Conservation (phyloP, 1,140 invertebrate species). For the Archivesica marissinica region DNA sequence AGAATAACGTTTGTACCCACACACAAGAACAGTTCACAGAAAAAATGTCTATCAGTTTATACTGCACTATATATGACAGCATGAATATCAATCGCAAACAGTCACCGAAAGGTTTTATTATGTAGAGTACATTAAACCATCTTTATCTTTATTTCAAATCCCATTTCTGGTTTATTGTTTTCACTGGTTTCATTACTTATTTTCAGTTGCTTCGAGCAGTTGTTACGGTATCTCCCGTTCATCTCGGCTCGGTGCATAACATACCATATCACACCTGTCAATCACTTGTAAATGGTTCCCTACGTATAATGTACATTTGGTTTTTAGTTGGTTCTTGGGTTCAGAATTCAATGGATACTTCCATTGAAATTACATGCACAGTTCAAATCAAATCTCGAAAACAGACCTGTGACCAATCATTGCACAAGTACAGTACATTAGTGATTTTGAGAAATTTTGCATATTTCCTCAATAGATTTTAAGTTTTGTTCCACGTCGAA, state of each 20-base stretch:
- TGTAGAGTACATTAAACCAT: constrained; percentile 12
- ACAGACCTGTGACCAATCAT: too few relatives aligned
- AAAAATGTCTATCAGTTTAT: too few relatives aligned
- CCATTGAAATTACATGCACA: too few relatives aligned
- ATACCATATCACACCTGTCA: constrained; percentile 16
- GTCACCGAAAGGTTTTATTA: background rate
- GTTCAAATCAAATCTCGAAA: too few relatives aligned
- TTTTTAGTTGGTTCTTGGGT: background rate
- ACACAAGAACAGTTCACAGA: too few relatives aligned
- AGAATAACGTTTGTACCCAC: too few relatives aligned
- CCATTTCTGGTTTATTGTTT: constrained; percentile 27
- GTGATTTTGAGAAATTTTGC: too few relatives aligned
- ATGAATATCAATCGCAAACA: constrained; percentile 8
- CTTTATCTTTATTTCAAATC: constrained; percentile 28
- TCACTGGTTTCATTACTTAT: constrained; percentile 20
- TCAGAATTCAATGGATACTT: too few relatives aligned
- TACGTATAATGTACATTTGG: background rate
- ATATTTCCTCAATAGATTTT: too few relatives aligned
- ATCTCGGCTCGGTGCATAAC: constrained; percentile 13
- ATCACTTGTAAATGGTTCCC: background rate
- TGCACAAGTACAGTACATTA: too few relatives aligned
- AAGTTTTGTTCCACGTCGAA: too few relatives aligned
- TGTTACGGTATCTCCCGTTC: constrained; percentile 12
- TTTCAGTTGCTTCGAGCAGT: constrained; percentile 17
- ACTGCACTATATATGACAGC: constrained; percentile 7